phyloP scores from a whole-genome alignment of 2,113 vertebrate genomes.

The Bos javanicus region DNA sequence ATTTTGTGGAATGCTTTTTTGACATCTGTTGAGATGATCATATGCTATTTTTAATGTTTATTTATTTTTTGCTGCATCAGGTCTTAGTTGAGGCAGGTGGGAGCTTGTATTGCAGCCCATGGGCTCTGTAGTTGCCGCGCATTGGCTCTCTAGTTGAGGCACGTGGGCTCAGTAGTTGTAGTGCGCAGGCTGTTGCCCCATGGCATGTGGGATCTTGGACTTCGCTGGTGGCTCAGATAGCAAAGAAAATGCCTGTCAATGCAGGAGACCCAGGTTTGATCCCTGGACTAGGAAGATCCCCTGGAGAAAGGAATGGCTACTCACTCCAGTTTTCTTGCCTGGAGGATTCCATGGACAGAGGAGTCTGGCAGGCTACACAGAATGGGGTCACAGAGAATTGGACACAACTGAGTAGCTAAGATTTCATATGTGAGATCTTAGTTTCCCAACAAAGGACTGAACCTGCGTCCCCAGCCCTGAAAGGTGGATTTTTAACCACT shows the following conservation, averaged over 20 bases:
- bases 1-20: neutral
- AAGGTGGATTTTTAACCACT: neutral
- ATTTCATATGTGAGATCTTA: neutral
- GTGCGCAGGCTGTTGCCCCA: neutral
- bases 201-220: neutral
- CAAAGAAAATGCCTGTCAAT: neutral
- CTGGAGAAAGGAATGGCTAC: neutral
- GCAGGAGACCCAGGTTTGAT: neutral
- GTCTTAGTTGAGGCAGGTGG: neutral
- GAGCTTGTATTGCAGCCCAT: neutral
- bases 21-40: neutral
- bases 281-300: neutral
- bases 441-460: neutral
- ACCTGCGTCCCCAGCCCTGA: neutral
- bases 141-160: neutral
- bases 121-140: accelerated
- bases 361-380: neutral
- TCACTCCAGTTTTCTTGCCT: neutral
- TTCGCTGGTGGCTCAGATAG: neutral
- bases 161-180: neutral
- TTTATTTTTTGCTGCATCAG: neutral
- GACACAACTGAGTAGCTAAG: neutral
- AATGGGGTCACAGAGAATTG: neutral
- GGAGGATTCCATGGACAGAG: neutral
- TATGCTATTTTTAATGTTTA: neutral